Evolutionary conservation across 2,888 invertebrate genomes (phyloP), one percentile per base, ranked within the genome.

Genomic region (Netelia melanura): DNA sequence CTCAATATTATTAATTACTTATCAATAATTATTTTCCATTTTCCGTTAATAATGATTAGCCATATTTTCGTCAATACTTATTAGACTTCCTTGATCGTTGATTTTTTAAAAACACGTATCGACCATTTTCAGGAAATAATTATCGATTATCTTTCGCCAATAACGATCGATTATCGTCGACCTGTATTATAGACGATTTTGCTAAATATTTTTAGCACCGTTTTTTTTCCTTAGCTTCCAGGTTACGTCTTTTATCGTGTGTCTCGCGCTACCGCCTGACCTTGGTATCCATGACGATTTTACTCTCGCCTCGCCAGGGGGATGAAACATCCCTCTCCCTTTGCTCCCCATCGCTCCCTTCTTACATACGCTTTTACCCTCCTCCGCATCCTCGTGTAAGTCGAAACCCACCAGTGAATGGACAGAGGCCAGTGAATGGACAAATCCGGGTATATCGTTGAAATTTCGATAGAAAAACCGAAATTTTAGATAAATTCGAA

Each of bases 221-320:
- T 25, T 25, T 3, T 23, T 23, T 38, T 25, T 2, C 10, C 38
- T 75, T 68, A 65, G 44, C 68, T 11, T 54, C 21, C 75, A 44
- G 23, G 70, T 48, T 70, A 48, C 56, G 17, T 65, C 14, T 54
- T 62, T 56, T 43, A 43, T 43, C 65, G 56, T 52, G 30, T 44
- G 25, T 56, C 14, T 56, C 54, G 76, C 54, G 43, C 54, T 74
- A 62, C 64, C n/a, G 64, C 38, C 48, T 70, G 79, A 71, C 71
- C 79, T 80, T 84, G 56, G 84, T 84, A 52, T 80, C 76, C 84
- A 76, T 84, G 84, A 84, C 80, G 61, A 84, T 82, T 43, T 76
- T 10, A 64, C 70, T 64, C 62, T 76, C 72, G 58, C n/a, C 67
- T 70, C 64, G 21, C 23, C 25, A 43, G 43, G 56, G 52, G 65